phyloP scores from a whole-genome alignment of 2,888 invertebrate genomes.

The Bellardia bayeri region DNA sequence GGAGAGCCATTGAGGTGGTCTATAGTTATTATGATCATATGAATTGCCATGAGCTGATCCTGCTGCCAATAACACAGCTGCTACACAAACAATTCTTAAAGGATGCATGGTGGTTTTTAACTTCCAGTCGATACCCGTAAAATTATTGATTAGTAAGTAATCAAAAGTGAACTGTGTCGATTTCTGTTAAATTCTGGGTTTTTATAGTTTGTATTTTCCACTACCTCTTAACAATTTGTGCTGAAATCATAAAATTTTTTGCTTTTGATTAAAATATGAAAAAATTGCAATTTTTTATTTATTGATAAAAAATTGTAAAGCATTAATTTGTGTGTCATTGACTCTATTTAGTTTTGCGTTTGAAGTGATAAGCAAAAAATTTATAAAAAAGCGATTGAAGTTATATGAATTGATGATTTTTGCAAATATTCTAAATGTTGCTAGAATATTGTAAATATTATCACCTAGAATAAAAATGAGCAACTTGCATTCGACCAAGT shows the following conservation, averaged over 20 bases:
- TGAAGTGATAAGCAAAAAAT: conserved; percentile 15
- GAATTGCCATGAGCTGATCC: conserved; percentile 71
- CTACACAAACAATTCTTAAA: conserved; percentile 76
- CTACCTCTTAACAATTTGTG: neutral
- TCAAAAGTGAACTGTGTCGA: conserved; percentile 49
- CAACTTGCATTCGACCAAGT: neutral
- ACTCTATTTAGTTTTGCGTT: conserved; percentile 24
- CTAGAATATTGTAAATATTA: neutral
- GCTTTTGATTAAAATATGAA: no score
- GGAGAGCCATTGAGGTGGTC: conserved; percentile 80
- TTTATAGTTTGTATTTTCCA: conserved; percentile 45
- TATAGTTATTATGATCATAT: conserved; percentile 59
- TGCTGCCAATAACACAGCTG: conserved; percentile 76
- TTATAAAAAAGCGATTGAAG: neutral
- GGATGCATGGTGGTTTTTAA: conserved; percentile 77
- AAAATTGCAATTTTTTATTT: conserved; percentile 1
- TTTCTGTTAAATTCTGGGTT: neutral
- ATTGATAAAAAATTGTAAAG: neutral
- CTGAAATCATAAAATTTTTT: conserved; percentile 6
- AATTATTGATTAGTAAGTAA: conserved; percentile 12
- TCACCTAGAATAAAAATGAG: neutral
- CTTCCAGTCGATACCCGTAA: neutral
- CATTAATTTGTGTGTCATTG: conserved; percentile 24
- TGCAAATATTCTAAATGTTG: conserved; percentile 3
- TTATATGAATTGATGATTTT: neutral